Evolutionary conservation across 1,140 invertebrate species (phyloP).

Genomic region (Phthorimaea operculella): DNA sequence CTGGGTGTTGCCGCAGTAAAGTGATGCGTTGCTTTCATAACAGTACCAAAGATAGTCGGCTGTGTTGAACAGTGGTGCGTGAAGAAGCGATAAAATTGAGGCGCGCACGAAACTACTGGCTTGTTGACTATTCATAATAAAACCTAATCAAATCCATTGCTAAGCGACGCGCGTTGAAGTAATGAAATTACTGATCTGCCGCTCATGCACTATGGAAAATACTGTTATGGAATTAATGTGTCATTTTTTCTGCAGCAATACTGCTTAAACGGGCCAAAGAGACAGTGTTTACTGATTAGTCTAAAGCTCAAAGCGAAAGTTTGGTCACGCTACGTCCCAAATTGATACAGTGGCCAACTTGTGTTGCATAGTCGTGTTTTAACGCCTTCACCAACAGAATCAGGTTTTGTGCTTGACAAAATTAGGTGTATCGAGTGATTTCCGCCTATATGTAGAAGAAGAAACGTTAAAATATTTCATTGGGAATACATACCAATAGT

Average conservation of each 20-base stretch:
- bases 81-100: neutral
- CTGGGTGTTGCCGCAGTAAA: slow-evolving; percentile 1
- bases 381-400: neutral
- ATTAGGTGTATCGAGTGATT: neutral
- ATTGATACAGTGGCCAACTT: neutral
- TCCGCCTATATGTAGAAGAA: neutral
- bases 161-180: too few species aligned
- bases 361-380: neutral
- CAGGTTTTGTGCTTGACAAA: neutral
- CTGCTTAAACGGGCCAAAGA: too few species aligned
- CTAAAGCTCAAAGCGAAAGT: neutral
- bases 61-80: neutral
- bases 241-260: too few species aligned
- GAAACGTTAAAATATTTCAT: neutral
- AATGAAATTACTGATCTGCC: too few species aligned
- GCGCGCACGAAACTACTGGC: neutral
- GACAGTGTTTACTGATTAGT: neutral
- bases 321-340: neutral
- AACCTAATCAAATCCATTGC: too few species aligned
- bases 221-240: too few species aligned
- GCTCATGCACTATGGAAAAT: too few species aligned
- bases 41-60: neutral
- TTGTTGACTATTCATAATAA: too few species aligned
- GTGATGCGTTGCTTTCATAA: neutral
- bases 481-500: neutral